Conservation (phyloP, 1,140 invertebrate genomes). For the Drosophila orena region DNA sequence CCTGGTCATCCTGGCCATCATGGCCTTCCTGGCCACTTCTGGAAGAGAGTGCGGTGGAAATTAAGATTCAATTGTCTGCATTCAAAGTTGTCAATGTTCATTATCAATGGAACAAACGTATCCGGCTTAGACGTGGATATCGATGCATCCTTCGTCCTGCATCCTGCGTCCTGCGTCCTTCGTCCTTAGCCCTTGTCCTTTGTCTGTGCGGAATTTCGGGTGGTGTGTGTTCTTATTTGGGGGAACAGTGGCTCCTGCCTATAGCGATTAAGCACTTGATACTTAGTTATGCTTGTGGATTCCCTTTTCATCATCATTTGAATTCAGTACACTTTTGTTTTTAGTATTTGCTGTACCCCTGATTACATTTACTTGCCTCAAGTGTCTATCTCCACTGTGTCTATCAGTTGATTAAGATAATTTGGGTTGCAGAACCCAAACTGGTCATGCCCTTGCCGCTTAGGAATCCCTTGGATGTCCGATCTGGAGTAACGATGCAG, state of each 20-base stretch:
- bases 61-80: slow-evolving; percentile 82
- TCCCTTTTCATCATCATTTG: background rate
- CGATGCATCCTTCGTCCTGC: slow-evolving; percentile 32
- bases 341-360: too few species aligned
- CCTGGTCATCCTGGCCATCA: background rate
- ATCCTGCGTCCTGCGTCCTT: slow-evolving; percentile 21
- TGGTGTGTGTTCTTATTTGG: background rate
- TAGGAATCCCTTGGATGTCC: slow-evolving; percentile 4
- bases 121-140: slow-evolving; percentile 63
- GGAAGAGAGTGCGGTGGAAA: slow-evolving; percentile 40
- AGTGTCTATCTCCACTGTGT: slow-evolving; percentile 5
- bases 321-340: background rate
- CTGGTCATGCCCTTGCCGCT: slow-evolving; percentile 40
- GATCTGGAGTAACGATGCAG: slow-evolving; percentile 48
- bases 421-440: slow-evolving; percentile 18
- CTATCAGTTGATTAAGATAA: slow-evolving; percentile 60
- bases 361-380: too few species aligned
- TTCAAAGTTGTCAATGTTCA: slow-evolving; percentile 79
- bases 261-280: too few species aligned
- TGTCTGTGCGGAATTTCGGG: slow-evolving; percentile 3
- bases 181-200: slow-evolving; percentile 8
- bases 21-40: background rate
- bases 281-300: too few species aligned
- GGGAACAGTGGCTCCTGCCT: background rate
- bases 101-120: slow-evolving; percentile 75